Base-by-base conservation (phyloP, 2,113 vertebrate species). In the Heloderma charlesbogerti region DNA sequence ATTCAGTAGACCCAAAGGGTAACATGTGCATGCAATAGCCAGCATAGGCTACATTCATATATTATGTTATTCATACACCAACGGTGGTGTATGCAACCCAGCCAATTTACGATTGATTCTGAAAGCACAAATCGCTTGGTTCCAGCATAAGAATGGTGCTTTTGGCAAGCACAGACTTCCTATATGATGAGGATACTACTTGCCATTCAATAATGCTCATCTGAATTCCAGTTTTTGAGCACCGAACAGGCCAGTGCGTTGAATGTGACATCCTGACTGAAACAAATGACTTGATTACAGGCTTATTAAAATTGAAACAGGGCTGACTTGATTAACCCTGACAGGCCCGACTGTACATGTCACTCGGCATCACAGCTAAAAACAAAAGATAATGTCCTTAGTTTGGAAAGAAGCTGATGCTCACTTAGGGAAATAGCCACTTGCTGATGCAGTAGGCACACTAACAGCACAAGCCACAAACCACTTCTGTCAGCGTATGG, bases 281-380 rank as follows among this genome's bases (percentile, higher is more conserved):
- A 95, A 96, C 95, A 97, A 97, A 94, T 86, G 90, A 93, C 94
- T 97, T 97, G 95, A 97, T 97, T 96, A 96, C 95, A 85, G 87
- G 74, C 94, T 96, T 96, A 95, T 91, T 96, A 96, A 95, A 95
- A 95, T 69, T 92, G 95, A 96, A 95, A 92, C 81, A 91, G 91
- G 87, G 29, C 29, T 95, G 95, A 93, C 92, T 94, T 96, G 92
- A 96, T 95, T 88, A 92, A 94, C 89, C 91, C 88, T 95, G 96
- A 96, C 95, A 95, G 94, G 89, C 91, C 90, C 94, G 93, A 90
- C 3, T 82, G 95, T 92, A 94, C 57, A 2, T 95, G 93, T 95
- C 96, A 94, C 48, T 45, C 91, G 74, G 84, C 89, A 96, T 96
- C 94, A 94, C 80, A 92, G 91, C 92, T 94, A 91, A 95, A 95